Evolutionary conservation across 2,888 invertebrate species (phyloP).

Genomic region (Nezara viridula): DNA sequence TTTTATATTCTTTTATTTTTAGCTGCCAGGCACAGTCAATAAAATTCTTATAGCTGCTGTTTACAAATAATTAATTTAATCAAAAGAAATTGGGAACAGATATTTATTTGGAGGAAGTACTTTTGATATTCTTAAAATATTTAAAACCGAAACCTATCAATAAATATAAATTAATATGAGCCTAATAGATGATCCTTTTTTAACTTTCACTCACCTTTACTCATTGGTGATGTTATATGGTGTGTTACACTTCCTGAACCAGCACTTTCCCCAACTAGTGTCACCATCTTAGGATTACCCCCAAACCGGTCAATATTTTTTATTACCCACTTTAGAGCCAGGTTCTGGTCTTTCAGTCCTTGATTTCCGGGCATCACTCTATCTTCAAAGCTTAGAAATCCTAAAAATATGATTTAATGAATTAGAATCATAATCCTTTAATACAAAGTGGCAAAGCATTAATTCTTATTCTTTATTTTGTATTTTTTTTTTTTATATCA

Average conservation of each 20-base stretch:
- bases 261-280: constrained; percentile 44
- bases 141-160: background rate
- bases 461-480: too few relatives aligned
- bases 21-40: background rate
- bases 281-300: constrained; percentile 13
- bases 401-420: background rate
- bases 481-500: too few relatives aligned
- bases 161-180: background rate
- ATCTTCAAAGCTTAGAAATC: constrained; percentile 50
- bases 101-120: background rate
- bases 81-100: background rate
- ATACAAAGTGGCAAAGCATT: too few relatives aligned
- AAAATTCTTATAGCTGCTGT: background rate
- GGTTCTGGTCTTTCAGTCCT: constrained; percentile 37
- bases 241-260: constrained; percentile 37
- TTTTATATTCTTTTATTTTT: background rate
- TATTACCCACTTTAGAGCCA: constrained; percentile 8
- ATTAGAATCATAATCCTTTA: too few relatives aligned
- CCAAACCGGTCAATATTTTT: constrained; percentile 30
- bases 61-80: background rate
- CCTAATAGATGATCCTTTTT: background rate
- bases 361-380: constrained; percentile 31
- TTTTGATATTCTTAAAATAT: background rate
- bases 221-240: constrained; percentile 3
- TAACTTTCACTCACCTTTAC: background rate